phyloP scores from a whole-genome alignment of 1,140 invertebrate species.

The Ylistrum balloti region DNA sequence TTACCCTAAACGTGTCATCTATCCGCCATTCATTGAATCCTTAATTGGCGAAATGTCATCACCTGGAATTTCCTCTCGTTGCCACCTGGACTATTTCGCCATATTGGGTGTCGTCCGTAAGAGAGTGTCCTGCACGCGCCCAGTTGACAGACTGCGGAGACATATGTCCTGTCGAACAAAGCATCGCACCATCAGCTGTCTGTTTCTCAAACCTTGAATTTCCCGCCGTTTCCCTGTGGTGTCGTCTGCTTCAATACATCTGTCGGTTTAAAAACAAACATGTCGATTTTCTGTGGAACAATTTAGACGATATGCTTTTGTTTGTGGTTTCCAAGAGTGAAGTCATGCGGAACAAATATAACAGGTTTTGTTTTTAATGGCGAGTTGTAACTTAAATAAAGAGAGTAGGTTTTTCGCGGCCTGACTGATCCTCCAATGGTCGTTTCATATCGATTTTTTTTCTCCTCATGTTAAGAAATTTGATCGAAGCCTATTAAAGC shows the following conservation, averaged over 20 bases:
- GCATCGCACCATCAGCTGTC: neutral
- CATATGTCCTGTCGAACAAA: slow-evolving; percentile 5
- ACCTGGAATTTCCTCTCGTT: slow-evolving; percentile 15
- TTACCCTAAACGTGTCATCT: neutral
- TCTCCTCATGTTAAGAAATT: neutral
- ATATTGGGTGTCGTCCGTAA: slow-evolving; percentile 18
- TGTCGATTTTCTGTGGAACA: slow-evolving; percentile 33
- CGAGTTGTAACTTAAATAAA: neutral
- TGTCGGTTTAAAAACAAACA: slow-evolving; percentile 39
- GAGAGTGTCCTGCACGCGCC: slow-evolving; percentile 22
- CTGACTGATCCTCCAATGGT: neutral
- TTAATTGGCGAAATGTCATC: slow-evolving; percentile 16
- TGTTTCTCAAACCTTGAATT: slow-evolving; percentile 27
- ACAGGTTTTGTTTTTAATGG: slow-evolving; percentile 12
- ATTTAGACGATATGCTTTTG: slow-evolving; percentile 21
- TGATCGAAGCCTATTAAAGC: neutral
- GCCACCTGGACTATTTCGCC: slow-evolving; percentile 15
- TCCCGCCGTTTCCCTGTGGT: neutral
- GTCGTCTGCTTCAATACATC: slow-evolving; percentile 29
- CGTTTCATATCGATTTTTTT: slow-evolving; percentile 1
- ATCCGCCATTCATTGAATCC: neutral
- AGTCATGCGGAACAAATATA: neutral
- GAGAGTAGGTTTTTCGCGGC: neutral
- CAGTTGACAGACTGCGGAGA: neutral
- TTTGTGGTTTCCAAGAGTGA: neutral